phyloP scores from a whole-genome alignment of 1,140 invertebrate genomes.

The Lasioglossum albipes region DNA sequence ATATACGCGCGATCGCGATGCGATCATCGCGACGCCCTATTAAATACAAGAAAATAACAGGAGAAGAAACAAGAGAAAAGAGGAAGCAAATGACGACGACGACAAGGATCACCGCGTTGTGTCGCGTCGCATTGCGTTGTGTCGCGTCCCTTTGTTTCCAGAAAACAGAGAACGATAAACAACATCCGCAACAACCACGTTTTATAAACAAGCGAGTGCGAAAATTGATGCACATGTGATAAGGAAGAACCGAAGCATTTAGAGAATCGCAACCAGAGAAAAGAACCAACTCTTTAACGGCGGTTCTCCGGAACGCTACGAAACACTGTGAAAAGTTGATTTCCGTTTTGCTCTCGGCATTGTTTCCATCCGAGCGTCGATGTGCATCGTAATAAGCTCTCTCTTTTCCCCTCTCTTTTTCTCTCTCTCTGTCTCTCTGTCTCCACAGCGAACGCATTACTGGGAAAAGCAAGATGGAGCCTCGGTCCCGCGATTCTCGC shows the following conservation, averaged over 20 bases:
- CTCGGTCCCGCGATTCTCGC: slow-evolving; percentile 54
- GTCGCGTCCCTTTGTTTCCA: slow-evolving; percentile 20
- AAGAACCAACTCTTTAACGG: slow-evolving; percentile 20
- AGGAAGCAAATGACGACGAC: background rate
- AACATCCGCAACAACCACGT: slow-evolving; percentile 41
- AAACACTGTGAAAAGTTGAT: slow-evolving; percentile 15
- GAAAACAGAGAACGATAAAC: slow-evolving; percentile 2
- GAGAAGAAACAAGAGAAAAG: background rate
- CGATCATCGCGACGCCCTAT: slow-evolving; percentile 14
- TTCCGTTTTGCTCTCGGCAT: slow-evolving; percentile 36
- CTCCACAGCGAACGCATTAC: slow-evolving; percentile 41
- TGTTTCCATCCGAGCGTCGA: slow-evolving; percentile 50
- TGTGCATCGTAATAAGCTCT: slow-evolving; percentile 64
- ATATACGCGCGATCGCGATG: slow-evolving; percentile 47
- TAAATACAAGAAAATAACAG: background rate
- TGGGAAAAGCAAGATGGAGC: slow-evolving; percentile 49
- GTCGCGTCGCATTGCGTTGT: background rate
- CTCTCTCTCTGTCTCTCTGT: too few species aligned
- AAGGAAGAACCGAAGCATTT: slow-evolving; percentile 46
- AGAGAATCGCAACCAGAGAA: slow-evolving; percentile 11
- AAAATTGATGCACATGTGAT: slow-evolving; percentile 48
- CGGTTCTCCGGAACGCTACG: slow-evolving; percentile 10
- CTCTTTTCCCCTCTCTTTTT: slow-evolving; percentile 26
- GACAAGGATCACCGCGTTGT: background rate
- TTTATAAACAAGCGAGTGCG: slow-evolving; percentile 12